Evolutionary conservation across 2,797 vertebrate species (phyloP).

Genomic region (Artibeus lituratus): DNA sequence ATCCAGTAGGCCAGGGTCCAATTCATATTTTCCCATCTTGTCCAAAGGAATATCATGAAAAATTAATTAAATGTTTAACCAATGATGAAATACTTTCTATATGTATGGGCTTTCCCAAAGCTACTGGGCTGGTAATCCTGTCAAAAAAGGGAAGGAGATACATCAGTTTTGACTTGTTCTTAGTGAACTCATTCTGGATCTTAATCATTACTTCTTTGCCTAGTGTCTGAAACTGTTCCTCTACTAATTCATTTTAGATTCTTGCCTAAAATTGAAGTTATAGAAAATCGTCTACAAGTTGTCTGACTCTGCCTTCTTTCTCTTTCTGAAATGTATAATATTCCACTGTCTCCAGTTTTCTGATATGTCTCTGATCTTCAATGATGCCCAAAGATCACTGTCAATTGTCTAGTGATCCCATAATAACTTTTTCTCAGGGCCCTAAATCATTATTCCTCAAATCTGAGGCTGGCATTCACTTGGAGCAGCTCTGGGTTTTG

Average conservation of each 20-base stretch:
- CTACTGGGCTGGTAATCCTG: background rate
- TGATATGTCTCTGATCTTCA: background rate
- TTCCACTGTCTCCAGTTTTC: background rate
- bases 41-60: background rate
- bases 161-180: background rate
- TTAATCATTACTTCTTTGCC: background rate
- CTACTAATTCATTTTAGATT: background rate
- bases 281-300: background rate
- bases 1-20: background rate
- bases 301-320: background rate
- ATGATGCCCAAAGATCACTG: background rate
- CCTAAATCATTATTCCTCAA: background rate
- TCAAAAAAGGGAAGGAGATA: background rate
- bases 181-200: background rate
- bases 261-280: background rate
- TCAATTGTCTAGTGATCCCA: background rate
- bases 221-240: background rate
- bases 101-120: background rate
- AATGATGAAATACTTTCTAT: background rate
- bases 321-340: constrained; percentile 12
- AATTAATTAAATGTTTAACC: background rate
- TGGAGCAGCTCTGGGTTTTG: background rate
- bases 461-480: background rate
- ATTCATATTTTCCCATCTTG: background rate
- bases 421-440: background rate